Evolutionary conservation across 2,113 vertebrate species (phyloP).

Genomic region (Heliornis fulica): DNA sequence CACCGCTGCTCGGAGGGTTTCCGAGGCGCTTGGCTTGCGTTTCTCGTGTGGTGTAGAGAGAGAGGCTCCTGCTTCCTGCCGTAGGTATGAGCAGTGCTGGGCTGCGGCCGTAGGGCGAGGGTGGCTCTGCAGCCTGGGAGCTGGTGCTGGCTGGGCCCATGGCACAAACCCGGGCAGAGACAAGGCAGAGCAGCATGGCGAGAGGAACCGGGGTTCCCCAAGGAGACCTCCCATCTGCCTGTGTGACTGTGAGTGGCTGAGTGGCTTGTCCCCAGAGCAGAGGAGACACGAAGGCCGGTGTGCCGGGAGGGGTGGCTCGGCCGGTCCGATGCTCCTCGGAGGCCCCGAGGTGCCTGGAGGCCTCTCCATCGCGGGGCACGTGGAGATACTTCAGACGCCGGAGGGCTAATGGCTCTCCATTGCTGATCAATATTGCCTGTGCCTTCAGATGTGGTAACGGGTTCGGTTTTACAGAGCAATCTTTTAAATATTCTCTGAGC

Average conservation of each 20-base stretch:
- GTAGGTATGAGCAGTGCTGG: neutral
- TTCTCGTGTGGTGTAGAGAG: rapidly evolving
- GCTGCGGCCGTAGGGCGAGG: rapidly evolving
- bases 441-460: conserved; percentile 34
- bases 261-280: neutral
- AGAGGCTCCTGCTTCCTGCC: rapidly evolving
- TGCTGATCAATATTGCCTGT: conserved; percentile 15
- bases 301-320: neutral
- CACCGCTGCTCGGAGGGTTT: too few relatives aligned
- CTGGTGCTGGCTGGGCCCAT: neutral
- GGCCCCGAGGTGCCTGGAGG: neutral
- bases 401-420: conserved; percentile 25
- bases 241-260: rapidly evolving
- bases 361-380: neutral
- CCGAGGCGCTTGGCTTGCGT: too few relatives aligned
- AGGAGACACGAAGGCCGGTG: rapidly evolving
- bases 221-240: rapidly evolving
- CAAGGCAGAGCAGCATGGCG: neutral
- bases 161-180: neutral
- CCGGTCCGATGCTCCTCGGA: neutral
- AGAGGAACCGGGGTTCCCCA: neutral
- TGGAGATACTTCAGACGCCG: neutral
- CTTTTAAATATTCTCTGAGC: conserved; percentile 40
- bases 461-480: conserved; percentile 21
- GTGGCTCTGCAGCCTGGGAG: neutral